phyloP scores from a whole-genome alignment of 1,140 invertebrate genomes.

The Drosophila asahinai region DNA sequence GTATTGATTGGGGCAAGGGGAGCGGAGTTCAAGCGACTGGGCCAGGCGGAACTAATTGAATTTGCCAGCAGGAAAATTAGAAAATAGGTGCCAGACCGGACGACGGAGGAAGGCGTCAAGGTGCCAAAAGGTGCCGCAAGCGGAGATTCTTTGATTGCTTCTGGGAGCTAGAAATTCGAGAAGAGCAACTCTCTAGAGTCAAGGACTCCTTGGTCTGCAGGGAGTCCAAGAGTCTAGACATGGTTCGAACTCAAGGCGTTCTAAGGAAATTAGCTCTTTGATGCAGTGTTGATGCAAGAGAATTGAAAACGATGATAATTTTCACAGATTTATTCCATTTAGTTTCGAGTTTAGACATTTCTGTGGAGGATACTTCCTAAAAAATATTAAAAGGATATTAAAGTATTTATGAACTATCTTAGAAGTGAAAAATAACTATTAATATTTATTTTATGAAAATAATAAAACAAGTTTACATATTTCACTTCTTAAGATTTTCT shows the following conservation, averaged over 20 bases:
- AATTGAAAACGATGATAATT: neutral
- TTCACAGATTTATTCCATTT: neutral
- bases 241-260: neutral
- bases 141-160: slow-evolving; percentile 38
- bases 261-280: neutral
- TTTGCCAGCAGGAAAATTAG: slow-evolving; percentile 48
- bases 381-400: too few relatives aligned
- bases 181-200: neutral
- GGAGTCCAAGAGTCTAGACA: neutral
- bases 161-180: neutral
- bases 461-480: too few relatives aligned
- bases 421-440: too few relatives aligned
- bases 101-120: slow-evolving; percentile 32
- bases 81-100: slow-evolving; percentile 36
- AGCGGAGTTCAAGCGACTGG: neutral
- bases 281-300: neutral
- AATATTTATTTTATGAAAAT: too few relatives aligned
- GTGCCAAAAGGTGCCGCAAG: slow-evolving; percentile 34
- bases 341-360: neutral
- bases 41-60: slow-evolving; percentile 50
- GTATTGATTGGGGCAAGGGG: slow-evolving; percentile 38
- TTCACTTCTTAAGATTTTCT: too few relatives aligned
- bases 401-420: too few relatives aligned
- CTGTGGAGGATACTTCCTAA: too few relatives aligned
- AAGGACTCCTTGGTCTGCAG: neutral